Base-by-base conservation (phyloP, 2,113 vertebrate species). In the Sinocyclocheilus rhinocerous region DNA sequence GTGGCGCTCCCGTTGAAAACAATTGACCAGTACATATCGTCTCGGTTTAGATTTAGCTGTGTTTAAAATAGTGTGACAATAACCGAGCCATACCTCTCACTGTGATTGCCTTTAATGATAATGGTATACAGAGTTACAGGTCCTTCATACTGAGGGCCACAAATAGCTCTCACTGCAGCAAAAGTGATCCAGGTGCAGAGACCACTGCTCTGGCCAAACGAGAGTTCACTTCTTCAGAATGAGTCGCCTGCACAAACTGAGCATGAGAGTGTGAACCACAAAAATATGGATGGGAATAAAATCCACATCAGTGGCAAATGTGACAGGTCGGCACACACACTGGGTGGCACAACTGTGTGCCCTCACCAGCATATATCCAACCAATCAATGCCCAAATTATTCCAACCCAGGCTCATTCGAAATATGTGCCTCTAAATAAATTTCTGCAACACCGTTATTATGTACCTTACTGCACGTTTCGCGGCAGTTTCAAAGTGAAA, bases 201-300 rank as follows among this genome's bases (percentile, higher is more conserved):
- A 80, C 4, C 15, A 4, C 20, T 61, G 20, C 18, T 24, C 20
- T 42, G 57, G 5, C 22, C 77, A 80, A 80, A 63, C 42, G 33
- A 42, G 57, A 39, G 12, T 61, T 63, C 77, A 42, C 22, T 63
- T 6, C 57, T 63, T 36, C 77, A 42, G 55, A 80, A 63, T 80
- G 77, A 80, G 33, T 39, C 76, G 70, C 65, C 55, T 63, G 13
- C 76, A 70, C 76, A 67, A 85, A 18, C 72, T 26, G 61, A 78
- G 59, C 7, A 22, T 67, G 33, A 39, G 50, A 24, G 42, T 16
- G 18, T 12, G 57, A 61, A 39, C 24, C 22, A 29, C 55, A 80
- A 42, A 80, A 63, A 80, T 42, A 80, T 18, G 33, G 52, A 59
- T 24, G 55, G 24, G 50, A 33, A 63, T 42, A 42, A 63, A 80